These are phyloP conservation scores for Pachymerium ferrugineum DNA, from an alignment of 2,888 invertebrate species.

Conservation along the genomic window DNA sequence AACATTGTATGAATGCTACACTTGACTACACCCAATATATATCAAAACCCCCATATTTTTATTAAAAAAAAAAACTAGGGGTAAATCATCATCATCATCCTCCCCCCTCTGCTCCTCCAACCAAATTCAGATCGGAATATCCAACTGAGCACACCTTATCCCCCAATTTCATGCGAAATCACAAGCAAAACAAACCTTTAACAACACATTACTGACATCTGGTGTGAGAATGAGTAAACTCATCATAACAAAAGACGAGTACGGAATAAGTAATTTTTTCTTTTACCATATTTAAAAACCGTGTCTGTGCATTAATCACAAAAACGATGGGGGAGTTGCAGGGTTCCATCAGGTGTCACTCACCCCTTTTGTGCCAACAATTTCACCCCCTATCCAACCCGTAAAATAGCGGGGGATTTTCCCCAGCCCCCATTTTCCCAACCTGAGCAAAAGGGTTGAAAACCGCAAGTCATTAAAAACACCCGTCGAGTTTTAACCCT, in stretches of 20 bases:
- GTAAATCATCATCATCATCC: no score
- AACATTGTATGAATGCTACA: not conserved
- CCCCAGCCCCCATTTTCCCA: not conserved
- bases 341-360: constrained; percentile 17
- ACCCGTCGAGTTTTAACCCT: no score
- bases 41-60: not conserved
- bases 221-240: not conserved
- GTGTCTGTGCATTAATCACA: constrained; percentile 10
- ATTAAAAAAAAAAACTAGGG: not conserved
- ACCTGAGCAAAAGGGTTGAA: not conserved
- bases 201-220: constrained; percentile 13
- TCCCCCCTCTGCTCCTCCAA: no score
- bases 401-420: constrained; percentile 7
- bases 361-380: constrained; percentile 17
- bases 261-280: not conserved
- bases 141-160: no score
- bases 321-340: no score
- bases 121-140: no score
- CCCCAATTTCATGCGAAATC: no score
- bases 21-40: constrained; percentile 2
- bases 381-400: not conserved
- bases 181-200: not conserved
- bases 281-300: no score
- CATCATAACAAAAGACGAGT: not conserved
- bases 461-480: constrained; percentile 3